Evolutionary conservation across 64 coral and sea anemone genomes (phyloP).

Genomic region (Catalaphyllia jardinei): DNA sequence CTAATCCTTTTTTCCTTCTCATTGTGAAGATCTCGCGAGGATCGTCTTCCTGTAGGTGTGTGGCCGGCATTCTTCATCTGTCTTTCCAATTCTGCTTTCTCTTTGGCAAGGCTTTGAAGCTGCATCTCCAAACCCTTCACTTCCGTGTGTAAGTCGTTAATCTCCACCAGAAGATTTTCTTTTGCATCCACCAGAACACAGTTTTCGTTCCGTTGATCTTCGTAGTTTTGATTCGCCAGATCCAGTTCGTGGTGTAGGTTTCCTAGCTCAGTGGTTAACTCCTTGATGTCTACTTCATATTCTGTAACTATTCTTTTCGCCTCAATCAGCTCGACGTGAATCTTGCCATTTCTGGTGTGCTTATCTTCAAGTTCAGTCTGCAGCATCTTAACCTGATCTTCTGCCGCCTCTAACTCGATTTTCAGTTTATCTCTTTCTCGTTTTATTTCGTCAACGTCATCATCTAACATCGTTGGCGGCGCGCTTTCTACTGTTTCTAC

Average conservation of each 20-base stretch:
- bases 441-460: conserved; percentile 65
- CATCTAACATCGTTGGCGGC: conserved; percentile 71
- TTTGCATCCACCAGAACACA: conserved; percentile 67
- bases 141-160: conserved; percentile 1
- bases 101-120: not conserved
- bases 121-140: conserved; percentile 19
- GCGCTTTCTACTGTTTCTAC: conserved; percentile 65
- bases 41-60: not conserved
- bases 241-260: conserved; percentile 63
- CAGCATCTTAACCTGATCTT: conserved; percentile 47
- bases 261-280: conserved; percentile 61
- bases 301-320: conserved; percentile 66
- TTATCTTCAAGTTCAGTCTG: conserved; percentile 59
- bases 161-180: conserved; percentile 61
- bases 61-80: conserved; percentile 14
- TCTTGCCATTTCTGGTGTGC: conserved; percentile 51
- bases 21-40: conserved; percentile 17
- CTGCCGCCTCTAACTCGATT: conserved; percentile 62
- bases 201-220: conserved; percentile 69
- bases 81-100: conserved; percentile 42
- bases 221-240: conserved; percentile 69
- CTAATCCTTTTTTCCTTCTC: conserved; percentile 44
- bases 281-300: conserved; percentile 69
- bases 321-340: conserved; percentile 43
- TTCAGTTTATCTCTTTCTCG: conserved; percentile 76